Evolutionary conservation across 2,113 vertebrate genomes (phyloP), one percentile per base, ranked within the genome.

Genomic region (Tauraco erythrolophus): DNA sequence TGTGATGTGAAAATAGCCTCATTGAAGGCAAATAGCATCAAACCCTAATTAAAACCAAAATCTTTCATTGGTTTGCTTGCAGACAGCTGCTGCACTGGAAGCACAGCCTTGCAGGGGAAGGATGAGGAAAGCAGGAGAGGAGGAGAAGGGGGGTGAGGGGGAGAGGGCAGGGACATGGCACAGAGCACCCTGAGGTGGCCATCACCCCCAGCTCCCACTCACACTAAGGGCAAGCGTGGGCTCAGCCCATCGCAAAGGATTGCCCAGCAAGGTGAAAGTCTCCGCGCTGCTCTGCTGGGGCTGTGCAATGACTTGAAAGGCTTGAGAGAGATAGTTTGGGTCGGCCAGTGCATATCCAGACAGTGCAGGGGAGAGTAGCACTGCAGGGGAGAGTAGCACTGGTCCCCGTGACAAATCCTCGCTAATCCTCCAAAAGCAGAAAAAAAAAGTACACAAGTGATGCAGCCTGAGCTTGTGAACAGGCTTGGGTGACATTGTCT

Each of bases 1-100:
- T 92, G 64, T 21, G 70, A 85, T 94, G 87, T 75, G 88, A 96
- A 97, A 97, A 96, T 62, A 96, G 43, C 41, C 72, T 87, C 61
- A 86, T 23, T 86, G 82, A 91, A 95, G 72, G 60, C 72, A 92
- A 93, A 94, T 89, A 95, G 46, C 86, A 88, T 45, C 57, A 89
- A 95, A 68, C 8, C 30, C 61, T 81, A 57, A 86, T 91, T 92
- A 88, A 92, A 95, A 75, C 0, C 65, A 75, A 80, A 58, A 51
- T 48, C 45, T 88, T 86, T 72, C n/a, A 3, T 61, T 89, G 48
- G 31, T 91, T 85, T 92, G 22, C 35, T 79, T 4, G 6, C 48
- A 72, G 83, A 56, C 62, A 86, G 51, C 76, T 86, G 64, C 86
- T 74, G 82, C 70, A n/a, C 9, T 57, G 24, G 31, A 68, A 89